Percentiles rank a stretch among this genome's conserved stretches.
Evolutionary conservation across 1,140 invertebrate species (phyloP).

Genomic region (Fopius arisanus): DNA sequence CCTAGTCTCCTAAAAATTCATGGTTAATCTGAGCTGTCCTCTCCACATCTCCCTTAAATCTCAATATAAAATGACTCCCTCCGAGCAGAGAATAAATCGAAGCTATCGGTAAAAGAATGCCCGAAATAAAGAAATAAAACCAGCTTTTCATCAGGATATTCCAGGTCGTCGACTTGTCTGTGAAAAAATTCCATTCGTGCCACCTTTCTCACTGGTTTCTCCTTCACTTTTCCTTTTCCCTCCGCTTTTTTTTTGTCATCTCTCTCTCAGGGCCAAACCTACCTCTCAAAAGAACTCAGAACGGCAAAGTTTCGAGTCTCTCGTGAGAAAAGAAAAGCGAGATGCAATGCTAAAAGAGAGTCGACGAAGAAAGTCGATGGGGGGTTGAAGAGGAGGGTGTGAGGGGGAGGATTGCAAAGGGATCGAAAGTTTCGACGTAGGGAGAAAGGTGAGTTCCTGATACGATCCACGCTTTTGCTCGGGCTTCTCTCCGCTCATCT

Average conservation of each 20-base stretch:
- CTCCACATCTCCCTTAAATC: too few species aligned
- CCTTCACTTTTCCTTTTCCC: neutral
- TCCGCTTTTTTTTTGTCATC: neutral
- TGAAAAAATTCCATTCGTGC: conserved; percentile 34
- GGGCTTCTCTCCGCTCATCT: conserved; percentile 27
- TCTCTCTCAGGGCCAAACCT: neutral
- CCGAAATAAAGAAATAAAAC: conserved; percentile 30
- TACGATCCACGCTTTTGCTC: conserved; percentile 26
- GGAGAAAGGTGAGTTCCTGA: conserved; percentile 17
- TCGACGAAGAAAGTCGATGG: neutral
- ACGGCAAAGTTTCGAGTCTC: conserved; percentile 32
- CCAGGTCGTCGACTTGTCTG: conserved; percentile 29
- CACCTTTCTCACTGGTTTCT: conserved; percentile 18
- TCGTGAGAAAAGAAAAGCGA: neutral
- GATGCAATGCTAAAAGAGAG: neutral
- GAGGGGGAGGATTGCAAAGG: conserved; percentile 11
- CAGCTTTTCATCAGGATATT: conserved; percentile 34
- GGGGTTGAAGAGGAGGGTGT: neutral
- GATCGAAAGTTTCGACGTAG: conserved; percentile 25
- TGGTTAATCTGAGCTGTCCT: too few species aligned
- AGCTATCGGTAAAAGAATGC: neutral
- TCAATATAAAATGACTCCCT: neutral
- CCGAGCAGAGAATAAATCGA: neutral
- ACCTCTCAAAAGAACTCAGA: conserved; percentile 24
- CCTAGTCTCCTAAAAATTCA: too few species aligned